A percentile compares a stretch with the other conserved stretches of the same genome.
Evolutionary conservation across 2,797 vertebrate species (phyloP).

Genomic region (Gobio occitaniae): DNA sequence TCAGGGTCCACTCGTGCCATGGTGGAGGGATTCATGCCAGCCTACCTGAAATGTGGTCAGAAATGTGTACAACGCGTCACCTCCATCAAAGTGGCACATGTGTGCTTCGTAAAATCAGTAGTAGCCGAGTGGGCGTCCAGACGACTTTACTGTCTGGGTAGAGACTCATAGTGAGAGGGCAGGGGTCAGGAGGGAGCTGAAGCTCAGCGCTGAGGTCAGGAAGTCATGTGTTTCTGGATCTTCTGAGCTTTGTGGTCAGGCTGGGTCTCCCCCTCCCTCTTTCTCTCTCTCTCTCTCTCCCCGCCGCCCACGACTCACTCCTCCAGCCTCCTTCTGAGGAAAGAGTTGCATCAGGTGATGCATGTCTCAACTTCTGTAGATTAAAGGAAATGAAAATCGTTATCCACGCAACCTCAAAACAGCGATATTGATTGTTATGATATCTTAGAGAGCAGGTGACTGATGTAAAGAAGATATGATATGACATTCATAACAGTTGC

Average conservation of each 20-base stretch:
- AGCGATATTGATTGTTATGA: neutral
- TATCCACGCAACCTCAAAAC: neutral
- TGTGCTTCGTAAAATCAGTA: conserved; percentile 67
- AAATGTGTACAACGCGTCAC: conserved; percentile 8
- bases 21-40: conserved; percentile 38
- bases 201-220: conserved; percentile 74
- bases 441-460: neutral
- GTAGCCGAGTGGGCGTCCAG: conserved; percentile 69
- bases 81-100: conserved; percentile 50
- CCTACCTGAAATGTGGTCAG: conserved; percentile 47
- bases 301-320: conserved; percentile 8
- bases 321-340: conserved; percentile 48
- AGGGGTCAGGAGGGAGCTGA: conserved; percentile 57
- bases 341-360: conserved; percentile 37
- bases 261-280: conserved; percentile 20
- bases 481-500: too few relatives aligned
- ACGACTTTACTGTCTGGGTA: conserved; percentile 62
- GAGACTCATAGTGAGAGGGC: conserved; percentile 67
- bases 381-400: neutral
- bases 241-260: conserved; percentile 68
- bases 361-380: neutral
- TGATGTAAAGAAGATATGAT: too few relatives aligned
- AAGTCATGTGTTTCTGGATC: conserved; percentile 70
- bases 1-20: conserved; percentile 51
- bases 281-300: too few relatives aligned